Conservation (phyloP, 2,113 vertebrate genomes). For the human region DNA sequence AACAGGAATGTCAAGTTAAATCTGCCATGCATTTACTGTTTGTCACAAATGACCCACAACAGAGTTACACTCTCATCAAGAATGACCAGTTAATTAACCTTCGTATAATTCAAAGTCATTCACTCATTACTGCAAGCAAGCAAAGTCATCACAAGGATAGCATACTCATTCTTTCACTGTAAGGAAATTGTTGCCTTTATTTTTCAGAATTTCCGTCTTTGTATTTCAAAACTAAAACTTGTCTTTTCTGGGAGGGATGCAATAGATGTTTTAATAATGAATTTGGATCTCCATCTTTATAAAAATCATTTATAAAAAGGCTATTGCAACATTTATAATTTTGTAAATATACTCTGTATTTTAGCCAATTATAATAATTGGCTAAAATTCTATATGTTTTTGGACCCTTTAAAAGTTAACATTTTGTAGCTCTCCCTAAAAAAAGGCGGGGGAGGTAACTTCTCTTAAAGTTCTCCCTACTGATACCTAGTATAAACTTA, state of each 20-base stretch:
- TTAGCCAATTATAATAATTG: neutral
- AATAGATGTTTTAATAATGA: neutral
- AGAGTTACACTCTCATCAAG: conserved; percentile 57
- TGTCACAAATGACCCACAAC: conserved; percentile 62
- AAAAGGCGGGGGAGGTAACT: neutral
- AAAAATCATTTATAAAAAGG: neutral
- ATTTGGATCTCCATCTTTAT: neutral
- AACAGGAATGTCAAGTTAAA: conserved; percentile 40
- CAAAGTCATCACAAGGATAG: conserved; percentile 64
- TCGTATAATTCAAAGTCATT: conserved; percentile 64
- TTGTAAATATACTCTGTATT: neutral
- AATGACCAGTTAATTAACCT: conserved; percentile 76
- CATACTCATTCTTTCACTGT: neutral
- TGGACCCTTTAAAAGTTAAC: neutral
- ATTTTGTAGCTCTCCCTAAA: neutral
- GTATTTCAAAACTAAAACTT: neutral
- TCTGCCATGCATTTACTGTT: conserved; percentile 26
- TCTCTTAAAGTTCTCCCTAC: neutral
- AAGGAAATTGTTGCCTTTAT: neutral
- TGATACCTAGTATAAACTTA: neutral
- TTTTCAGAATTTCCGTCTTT: neutral
- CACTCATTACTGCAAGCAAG: conserved; percentile 57
- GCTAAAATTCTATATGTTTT: neutral
- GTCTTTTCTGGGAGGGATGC: neutral
- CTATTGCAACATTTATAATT: accelerated